Percentiles rank a stretch among this genome's conserved stretches.
Evolutionary conservation across 2,113 vertebrate genomes (phyloP).

Genomic region (Haliaeetus leucogaster): DNA sequence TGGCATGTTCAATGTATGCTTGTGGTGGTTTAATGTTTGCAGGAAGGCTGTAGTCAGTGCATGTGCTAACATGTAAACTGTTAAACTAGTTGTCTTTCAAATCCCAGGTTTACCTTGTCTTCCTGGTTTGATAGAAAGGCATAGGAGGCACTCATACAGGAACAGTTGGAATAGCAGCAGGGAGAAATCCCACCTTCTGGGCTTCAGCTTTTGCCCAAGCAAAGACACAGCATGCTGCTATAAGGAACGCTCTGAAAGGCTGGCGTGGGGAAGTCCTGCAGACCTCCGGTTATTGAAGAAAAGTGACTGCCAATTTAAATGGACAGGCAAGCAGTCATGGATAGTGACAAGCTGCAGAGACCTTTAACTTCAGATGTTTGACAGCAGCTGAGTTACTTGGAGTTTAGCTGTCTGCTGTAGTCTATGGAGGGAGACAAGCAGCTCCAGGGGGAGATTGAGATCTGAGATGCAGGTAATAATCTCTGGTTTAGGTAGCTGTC

Average conservation of each 20-base stretch:
- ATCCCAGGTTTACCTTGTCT: neutral
- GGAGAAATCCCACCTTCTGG: neutral
- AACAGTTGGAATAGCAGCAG: neutral
- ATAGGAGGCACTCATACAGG: neutral
- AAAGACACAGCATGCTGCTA: neutral
- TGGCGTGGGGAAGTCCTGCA: neutral
- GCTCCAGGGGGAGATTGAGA: neutral
- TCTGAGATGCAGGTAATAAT: neutral
- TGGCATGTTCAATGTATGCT: neutral
- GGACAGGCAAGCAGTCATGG: neutral
- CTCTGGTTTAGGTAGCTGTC: neutral
- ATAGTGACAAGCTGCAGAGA: neutral
- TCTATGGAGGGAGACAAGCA: neutral
- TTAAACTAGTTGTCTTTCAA: neutral
- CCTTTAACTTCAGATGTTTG: neutral
- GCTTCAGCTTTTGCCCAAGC: neutral
- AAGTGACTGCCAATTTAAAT: neutral
- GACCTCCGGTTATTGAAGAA: neutral
- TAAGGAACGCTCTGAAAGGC: neutral
- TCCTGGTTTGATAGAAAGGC: neutral
- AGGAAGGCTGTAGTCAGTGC: neutral
- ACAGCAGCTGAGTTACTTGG: neutral
- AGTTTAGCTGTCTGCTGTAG: neutral
- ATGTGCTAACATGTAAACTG: neutral
- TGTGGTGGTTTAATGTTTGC: neutral